Base-by-base conservation (phyloP, 2,113 vertebrate genomes). In the Indri indri region DNA sequence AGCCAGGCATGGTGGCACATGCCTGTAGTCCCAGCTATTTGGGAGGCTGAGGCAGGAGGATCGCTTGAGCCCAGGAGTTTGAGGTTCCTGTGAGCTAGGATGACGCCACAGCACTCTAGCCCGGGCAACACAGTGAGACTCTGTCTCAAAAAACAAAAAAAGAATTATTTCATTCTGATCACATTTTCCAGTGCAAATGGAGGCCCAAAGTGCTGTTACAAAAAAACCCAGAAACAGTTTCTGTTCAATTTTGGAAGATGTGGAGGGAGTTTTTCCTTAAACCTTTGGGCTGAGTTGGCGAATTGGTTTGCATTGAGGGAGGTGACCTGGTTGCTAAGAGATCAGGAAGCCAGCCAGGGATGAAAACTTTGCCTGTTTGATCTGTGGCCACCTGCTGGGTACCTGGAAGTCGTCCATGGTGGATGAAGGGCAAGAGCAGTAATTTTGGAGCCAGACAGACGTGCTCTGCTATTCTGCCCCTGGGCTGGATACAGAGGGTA, bases 191-290 rank as follows among this genome's bases (percentile, higher is more conserved):
- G 47, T 57, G 37, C 42, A 91, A 77, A 73, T 6, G 32, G 80
- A 90, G 52, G 6, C 59, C 57, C 47, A 3, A 42, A 61, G 23
- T 50, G 5, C 47, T 27, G 70, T 90, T 32, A 57, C 13, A 57
- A 54, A 18, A 54, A 54, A 54, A 18, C 40, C 74, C 45, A 59
- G 85, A 93, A 95, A 6, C 1, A 0, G n/a, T 59, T 95, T 90
- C 77, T 83, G 42, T 96, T 94, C 45, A 4, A 32, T 83, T 81
- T 92, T 93, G 86, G 93, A 83, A 97, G 77, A 30, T 66, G 2
- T n/a, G 14, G 76, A 76, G 68, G 90, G 37, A 71, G 65, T 80
- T 96, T 97, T 97, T 84, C 81, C 97, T 88, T 85, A 88, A 91
- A 80, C 40, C 50, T 22, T 17, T 40, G 59, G 74, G 70, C 16